Conservation (phyloP, 2,888 invertebrate species). For the Dicyrtoma fusca region DNA sequence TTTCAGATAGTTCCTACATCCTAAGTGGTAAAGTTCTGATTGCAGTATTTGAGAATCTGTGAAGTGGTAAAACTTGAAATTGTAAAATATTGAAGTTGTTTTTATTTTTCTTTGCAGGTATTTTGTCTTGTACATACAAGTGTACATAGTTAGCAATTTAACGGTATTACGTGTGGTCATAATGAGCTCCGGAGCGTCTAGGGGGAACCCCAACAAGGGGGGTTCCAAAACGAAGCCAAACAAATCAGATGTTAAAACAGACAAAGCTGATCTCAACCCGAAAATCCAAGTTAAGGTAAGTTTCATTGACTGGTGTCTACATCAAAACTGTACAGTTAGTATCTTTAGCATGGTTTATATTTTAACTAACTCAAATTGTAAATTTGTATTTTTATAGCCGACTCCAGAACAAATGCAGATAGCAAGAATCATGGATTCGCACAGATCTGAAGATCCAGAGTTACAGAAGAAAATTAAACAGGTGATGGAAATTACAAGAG, state of each 20-base stretch:
- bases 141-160: slow-evolving; percentile 54
- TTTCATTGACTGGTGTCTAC: too few relatives aligned
- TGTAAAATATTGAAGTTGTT: too few relatives aligned
- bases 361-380: neutral
- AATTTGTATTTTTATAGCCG: slow-evolving; percentile 64
- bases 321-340: too few relatives aligned
- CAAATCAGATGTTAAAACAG: slow-evolving; percentile 66
- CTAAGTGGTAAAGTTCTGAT: too few relatives aligned
- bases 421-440: slow-evolving; percentile 78
- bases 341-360: too few relatives aligned
- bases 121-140: slow-evolving; percentile 56
- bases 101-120: slow-evolving; percentile 45
- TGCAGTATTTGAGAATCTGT: too few relatives aligned
- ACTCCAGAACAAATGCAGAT: slow-evolving; percentile 83
- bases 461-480: slow-evolving; percentile 73
- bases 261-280: slow-evolving; percentile 65
- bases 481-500: slow-evolving; percentile 81
- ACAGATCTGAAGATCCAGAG: slow-evolving; percentile 66
- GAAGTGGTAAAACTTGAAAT: too few relatives aligned
- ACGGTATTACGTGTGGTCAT: slow-evolving; percentile 12
- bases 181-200: slow-evolving; percentile 56
- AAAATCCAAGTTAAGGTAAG: slow-evolving; percentile 62
- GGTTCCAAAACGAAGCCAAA: slow-evolving; percentile 61
- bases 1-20: too few relatives aligned
- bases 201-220: slow-evolving; percentile 53